Base-by-base conservation (phyloP, 1,140 invertebrate genomes). In the Eueides isabella region DNA sequence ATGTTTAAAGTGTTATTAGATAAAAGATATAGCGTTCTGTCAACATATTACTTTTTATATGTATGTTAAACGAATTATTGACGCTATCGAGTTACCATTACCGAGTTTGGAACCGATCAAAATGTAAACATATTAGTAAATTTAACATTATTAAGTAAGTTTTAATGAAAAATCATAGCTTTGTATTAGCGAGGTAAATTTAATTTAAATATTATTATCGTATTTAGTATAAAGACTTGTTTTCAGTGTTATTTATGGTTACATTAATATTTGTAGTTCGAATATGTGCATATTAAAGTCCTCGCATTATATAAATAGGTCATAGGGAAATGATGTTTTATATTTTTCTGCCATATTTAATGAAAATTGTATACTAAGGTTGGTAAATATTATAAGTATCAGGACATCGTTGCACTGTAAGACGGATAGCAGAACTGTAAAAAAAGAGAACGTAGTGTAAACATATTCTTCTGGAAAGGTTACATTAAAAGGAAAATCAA, bases 191-290 rank as follows among this genome's bases (percentile, higher is more conserved):
- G n/a, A 14, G 41, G 41, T 44, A 6, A 44, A 19, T 44, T 44
- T 44, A 5, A 44, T 44, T 44, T 19, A 6, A 44, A 19, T 7
- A 44, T 44, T 44, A 19, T 44, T 16, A n/a, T 14, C 41, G 41
- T 44, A 44, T 44, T 44, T 44, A 44, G n/a, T 7, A n/a, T 16
- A 44, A n/a, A 44, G 41, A 44, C n/a, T 44, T 44, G n/a, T 44
- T 44, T 44, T 44, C 41, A 44, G 41, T 44, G n/a, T 44, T 44
- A 6, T 44, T 44, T 44, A 44, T 6, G n/a, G 41, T 44, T 44
- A 44, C n/a, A 44, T 44, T 44, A 44, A n/a, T 44, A 44, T 44
- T 44, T 44, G 41, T n/a, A 44, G n/a, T 19, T 44, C 41, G 41
- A 44, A 44, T 44, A 44, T 44, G n/a, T 44, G n/a, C 41, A 16